Conservation (phyloP, 2,888 invertebrate genomes). For the Laothoe populi region DNA sequence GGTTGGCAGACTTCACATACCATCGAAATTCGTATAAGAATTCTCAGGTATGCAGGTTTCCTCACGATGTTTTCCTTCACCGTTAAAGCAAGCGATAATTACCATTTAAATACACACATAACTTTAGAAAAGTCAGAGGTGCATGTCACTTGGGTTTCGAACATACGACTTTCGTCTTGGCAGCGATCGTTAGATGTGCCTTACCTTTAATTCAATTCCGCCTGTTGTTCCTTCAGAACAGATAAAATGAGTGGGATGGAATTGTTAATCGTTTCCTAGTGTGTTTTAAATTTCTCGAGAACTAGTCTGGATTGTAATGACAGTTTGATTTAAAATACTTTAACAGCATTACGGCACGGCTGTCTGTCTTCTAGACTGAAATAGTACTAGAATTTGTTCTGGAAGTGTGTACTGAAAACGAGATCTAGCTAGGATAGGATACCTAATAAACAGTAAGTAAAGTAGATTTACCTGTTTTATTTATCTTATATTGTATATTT, state of each 20-base stretch:
- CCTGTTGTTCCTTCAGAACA: slow-evolving; percentile 29
- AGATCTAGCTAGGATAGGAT: background rate
- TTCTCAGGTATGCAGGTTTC: no score
- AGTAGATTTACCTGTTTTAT: no score
- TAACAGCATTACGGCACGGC: background rate
- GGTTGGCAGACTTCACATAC: no score
- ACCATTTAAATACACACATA: no score
- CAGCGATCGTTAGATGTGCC: slow-evolving; percentile 16
- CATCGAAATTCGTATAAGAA: no score
- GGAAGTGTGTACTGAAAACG: background rate
- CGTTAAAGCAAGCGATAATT: no score
- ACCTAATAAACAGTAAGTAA: background rate
- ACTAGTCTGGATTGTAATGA: slow-evolving; percentile 15
- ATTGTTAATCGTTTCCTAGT: slow-evolving; percentile 43
- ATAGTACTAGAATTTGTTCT: background rate
- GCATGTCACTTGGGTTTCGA: no score
- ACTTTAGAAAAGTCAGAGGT: no score
- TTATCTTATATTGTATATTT: no score
- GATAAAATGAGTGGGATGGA: slow-evolving; percentile 38
- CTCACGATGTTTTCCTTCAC: no score
- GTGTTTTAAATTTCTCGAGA: slow-evolving; percentile 20
- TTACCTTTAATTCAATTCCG: slow-evolving; percentile 3
- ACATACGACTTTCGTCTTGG: no score
- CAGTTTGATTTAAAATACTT: slow-evolving; percentile 14
- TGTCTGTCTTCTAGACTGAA: slow-evolving; percentile 3